Evolutionary conservation across 92 coral and sea anemone species (phyloP), one percentile per base, ranked within the genome.

Genomic region (Bergia sp.): DNA sequence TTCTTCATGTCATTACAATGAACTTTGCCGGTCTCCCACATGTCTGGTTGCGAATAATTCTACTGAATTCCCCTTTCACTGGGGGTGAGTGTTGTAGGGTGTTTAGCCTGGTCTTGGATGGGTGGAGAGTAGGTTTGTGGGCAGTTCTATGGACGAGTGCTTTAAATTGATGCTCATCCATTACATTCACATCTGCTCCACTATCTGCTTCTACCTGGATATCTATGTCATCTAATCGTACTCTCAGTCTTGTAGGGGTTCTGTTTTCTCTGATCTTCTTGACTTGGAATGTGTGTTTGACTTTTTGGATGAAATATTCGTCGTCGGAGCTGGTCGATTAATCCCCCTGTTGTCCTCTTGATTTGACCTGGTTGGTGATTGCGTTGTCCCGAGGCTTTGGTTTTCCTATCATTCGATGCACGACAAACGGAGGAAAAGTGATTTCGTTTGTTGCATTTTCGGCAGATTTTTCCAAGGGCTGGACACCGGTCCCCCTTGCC

Each of bases 21-120:
- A 86, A 86, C 61, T 65, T 73, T 45, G 89, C 83, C 12, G 82
- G 89, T 72, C 64, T 86, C 45, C 89, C 82, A 76, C 74, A 74
- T 20, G 80, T 85, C 80, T 86, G 77, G 74, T 87, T 87, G 67
- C 41, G 23, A 23, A 87, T 64, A n/a, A 77, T 77, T 5, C 58
- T 87, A 57, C 77, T 16, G 73, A 88, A 88, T 67, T 80, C 61
- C 39, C 90, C 65, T 65, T 88, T 79, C 36, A 87, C 76, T 29
- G 13, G 23, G 61, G 42, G 88, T 67, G 87, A 40, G 71, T 37
- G 85, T 61, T 53, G 86, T 75, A 75, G 4, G 1, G 79, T 75
- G 39, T 38, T 75, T 37, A 75, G 49, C n/a, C 39, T 75, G 37
- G 79, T 8, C 39, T 75, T 40, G 39, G 29, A 29, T 29, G 29